Evolutionary conservation across 2,113 vertebrate genomes (phyloP), one percentile per base, ranked within the genome.

Genomic region (Daphoenositta chrysoptera): DNA sequence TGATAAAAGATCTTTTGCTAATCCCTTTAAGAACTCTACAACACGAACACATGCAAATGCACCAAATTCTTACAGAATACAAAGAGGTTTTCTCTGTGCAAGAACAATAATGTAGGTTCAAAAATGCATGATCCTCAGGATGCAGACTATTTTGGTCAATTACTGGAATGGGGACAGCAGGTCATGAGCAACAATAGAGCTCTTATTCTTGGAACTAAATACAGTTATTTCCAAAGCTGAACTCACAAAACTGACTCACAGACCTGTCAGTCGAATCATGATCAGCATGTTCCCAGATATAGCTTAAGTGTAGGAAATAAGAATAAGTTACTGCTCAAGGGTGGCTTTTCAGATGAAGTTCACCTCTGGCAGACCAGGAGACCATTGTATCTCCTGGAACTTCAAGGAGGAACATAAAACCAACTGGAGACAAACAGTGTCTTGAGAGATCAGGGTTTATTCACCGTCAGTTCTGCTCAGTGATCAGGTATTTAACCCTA

Each of bases 121-220:
- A 70, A 86, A 89, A 50, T 1, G 13, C 27, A 16, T 17, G 30
- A 56, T 89, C 65, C 53, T 76, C 73, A 92, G 87, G 66, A 94
- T 85, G 72, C 33, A 85, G 85, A 77, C 76, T 80, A 58, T 81
- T 92, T 91, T 56, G 16, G 80, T 78, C 86, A 87, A 68, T 65
- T 92, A 72, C 44, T 23, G 16, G 48, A 85, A 40, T 37, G 14
- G 40, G 44, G 31, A 71, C 73, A 91, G 44, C 40, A 91, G 60
- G 57, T 91, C 81, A 84, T 0, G 1, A 94, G 40, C 68, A 70
- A 92, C 77, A 89, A 45, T 1, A 87, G 37, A 91, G 31, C 65
- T 87, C 69, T 94, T 94, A 89, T 87, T 94, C 77, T 84, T 89
- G 47, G 80, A 93, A 93, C 9, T 21, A 89, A 73, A 90, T 2